Evolutionary conservation across 1,140 invertebrate species (phyloP), one percentile per base, ranked within the genome.

Genomic region (Rhopalosiphum padi): DNA sequence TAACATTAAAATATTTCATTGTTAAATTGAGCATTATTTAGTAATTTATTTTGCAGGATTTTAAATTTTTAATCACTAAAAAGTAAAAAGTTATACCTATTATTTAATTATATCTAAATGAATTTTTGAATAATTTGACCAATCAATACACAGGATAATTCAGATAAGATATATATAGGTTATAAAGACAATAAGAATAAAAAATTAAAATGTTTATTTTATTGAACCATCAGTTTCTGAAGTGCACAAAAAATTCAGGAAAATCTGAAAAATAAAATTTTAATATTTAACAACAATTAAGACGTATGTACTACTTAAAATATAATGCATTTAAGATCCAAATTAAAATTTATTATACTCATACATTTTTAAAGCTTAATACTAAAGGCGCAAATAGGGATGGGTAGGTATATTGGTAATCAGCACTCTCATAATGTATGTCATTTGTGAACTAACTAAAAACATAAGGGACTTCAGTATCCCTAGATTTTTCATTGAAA

Each of bases 161-260:
- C 9, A 5, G 30, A 68, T n/a, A 68, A n/a, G 60, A 68, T 68
- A 68, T 3, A 15, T 15, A 41, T 46, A 68, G 4, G 60, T 30
- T n/a, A 30, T 68, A n/a, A 51, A 51, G 11, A 68, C 11, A 5
- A 89, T 53, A 4, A 0, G 9, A n/a, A 89, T 51, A 53, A 35
- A 46, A 87, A 89, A 89, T 89, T 53, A 89, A 89, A 89, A 89
- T 53, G n/a, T 53, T 89, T 53, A 21, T 91, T 91, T 91, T 91
- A 91, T 91, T 91, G 68, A 91, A 91, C 90, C 90, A 82, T 91
- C 68, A 83, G 15, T 35, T 21, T 46, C 9, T 35, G 60, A 91
- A 43, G 35, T 91, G 83, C 68, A 91, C 90, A 91, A 91, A 91
- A 91, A 48, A 21, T 15, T 51, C 43, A 83, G 46, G 23, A 48